Conservation (phyloP, 2,797 vertebrate genomes). For the Percopsis omiscomaycus region DNA sequence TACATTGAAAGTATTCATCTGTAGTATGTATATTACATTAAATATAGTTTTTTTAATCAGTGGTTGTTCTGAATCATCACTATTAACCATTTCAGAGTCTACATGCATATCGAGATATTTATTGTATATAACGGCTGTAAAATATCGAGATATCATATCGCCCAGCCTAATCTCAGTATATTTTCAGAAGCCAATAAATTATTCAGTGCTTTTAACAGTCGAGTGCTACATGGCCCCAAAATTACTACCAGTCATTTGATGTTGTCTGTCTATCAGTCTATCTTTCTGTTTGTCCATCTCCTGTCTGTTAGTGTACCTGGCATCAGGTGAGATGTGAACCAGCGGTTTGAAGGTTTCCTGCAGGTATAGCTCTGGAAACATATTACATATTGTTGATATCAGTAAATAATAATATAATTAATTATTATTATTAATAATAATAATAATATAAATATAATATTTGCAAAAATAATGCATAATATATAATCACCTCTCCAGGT, state of each 20-base stretch:
- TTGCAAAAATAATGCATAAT: neutral
- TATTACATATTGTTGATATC: neutral
- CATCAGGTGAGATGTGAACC: conserved; percentile 95
- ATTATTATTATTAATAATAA: neutral
- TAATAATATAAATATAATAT: neutral
- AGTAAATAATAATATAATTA: neutral
- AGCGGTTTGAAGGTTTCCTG: conserved; percentile 98
- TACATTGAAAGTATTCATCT: too few species aligned
- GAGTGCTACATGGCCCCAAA: neutral
- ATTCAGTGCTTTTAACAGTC: conserved; percentile 13
- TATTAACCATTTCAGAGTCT: too few species aligned
- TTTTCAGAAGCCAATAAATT: conserved; percentile 22
- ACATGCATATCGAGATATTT: too few species aligned
- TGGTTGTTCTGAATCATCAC: too few species aligned
- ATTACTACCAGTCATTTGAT: too few species aligned
- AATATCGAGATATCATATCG: neutral
- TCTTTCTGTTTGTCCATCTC: neutral
- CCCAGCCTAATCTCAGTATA: neutral
- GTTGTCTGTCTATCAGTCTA: neutral
- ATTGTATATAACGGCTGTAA: too few species aligned
- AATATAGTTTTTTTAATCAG: too few species aligned
- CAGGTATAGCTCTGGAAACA: conserved; percentile 89
- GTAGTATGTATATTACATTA: too few species aligned
- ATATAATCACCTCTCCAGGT: conserved; percentile 88
- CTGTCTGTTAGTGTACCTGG: conserved; percentile 78